Evolutionary conservation across 2,888 invertebrate species (phyloP), one percentile per base, ranked within the genome.

Genomic region (Schizaphis graminum): DNA sequence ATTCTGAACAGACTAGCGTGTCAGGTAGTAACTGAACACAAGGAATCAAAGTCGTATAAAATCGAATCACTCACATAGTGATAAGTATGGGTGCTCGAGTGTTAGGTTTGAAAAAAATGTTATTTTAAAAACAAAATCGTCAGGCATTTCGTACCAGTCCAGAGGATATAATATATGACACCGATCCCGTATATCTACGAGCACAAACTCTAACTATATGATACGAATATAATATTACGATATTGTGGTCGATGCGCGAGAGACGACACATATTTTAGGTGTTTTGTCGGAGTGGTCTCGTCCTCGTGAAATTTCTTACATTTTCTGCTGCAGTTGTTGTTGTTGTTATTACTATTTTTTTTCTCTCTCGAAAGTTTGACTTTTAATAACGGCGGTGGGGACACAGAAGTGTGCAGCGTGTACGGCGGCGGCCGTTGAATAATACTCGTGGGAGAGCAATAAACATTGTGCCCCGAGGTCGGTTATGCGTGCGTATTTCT

Each of bases 401-500:
- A 35, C 84, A n/a, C 47, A 56, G 49, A 41, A 24, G 41, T 26
- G 93, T 28, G 57, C 47, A 47, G 21, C n/a, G 67, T 41, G n/a
- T n/a, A 44, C 44, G 41, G 53, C 87, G 41, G 53, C 87, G 87
- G 57, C 90, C 47, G 85, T 93, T 86, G 84, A 90, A 94, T 94
- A 91, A 94, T 91, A 94, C 90, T 94, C 57, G 85, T 93, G 93
- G 85, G 93, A 90, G 93, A 93, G 93, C 89, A 89, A 93, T 90
- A 93, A 93, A 90, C 89, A 90, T 89, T 61, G 93, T 93, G 93
- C 85, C 89, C 85, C 89, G 93, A 85, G 89, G 93, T 90, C 93
- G 93, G 89, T 85, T 90, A n/a, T 84, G 89, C 57, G 84, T 89
- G 84, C 77, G 77, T 89, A 56, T 89, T 93, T 93, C 89, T 85